Evolutionary conservation across 2,113 vertebrate genomes (phyloP), one percentile per base, ranked within the genome.

Genomic region (Microcebus murinus): DNA sequence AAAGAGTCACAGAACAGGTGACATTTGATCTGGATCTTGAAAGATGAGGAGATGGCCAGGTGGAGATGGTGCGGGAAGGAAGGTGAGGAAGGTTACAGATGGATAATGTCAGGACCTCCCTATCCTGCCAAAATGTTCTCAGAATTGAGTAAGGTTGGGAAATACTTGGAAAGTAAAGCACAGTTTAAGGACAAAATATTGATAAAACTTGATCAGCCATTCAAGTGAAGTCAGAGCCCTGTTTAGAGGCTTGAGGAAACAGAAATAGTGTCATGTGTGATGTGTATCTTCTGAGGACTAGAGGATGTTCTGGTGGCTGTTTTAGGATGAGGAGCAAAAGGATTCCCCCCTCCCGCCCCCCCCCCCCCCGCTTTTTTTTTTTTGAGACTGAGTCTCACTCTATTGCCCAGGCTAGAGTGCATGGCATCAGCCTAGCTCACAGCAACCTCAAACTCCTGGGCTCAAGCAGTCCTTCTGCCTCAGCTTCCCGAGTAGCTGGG

Each of bases 21-120:
- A 92, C 74, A 95, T 94, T 85, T 94, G 88, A 94, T n/a, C 84
- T 88, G 55, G 76, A 68, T 94, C 91, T 86, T 90, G 93, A 95
- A 96, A 97, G 87, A 71, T 68, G 90, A 96, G 86, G 36, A 80
- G 39, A 34, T 67, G 79, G 29, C 82, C 36, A 36, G 50, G 4
- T 77, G 57, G 67, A 67, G 23, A 61, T 0, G 1, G 36, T 50
- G 0, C n/a, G 48, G 29, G 8, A 45, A 94, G 50, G 85, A 87
- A 95, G 63, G 74, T 91, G n/a, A 90, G 50, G 81, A 87, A 94
- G 70, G 74, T 91, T 85, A 90, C 42, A 50, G 65, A 65, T 8
- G 29, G 76, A 89, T 80, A 17, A 74, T 17, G 29, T 85, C 74
- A 92, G 63, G 59, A 73, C 27, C 39, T 87, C 55, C 36, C 70